A percentile compares a stretch with the other conserved stretches of the same genome.
Conservation (phyloP, 2,797 vertebrate genomes). For the Acanthurus tractus region DNA sequence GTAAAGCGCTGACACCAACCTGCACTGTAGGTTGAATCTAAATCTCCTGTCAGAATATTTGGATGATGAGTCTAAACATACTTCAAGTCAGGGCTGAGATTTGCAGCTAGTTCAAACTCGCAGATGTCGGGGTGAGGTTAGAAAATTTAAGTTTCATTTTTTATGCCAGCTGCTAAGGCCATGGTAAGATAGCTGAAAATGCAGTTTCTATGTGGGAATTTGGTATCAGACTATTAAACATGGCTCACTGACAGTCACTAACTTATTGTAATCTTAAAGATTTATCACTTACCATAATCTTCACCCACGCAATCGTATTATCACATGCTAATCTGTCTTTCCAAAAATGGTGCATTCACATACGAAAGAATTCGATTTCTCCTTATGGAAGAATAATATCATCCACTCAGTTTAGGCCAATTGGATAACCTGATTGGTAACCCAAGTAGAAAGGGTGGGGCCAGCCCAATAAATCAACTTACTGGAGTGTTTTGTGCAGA, state of each 20-base stretch:
- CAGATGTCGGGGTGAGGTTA: conserved; percentile 3
- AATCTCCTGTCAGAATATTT: conserved; percentile 23
- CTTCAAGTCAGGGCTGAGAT: conserved; percentile 6
- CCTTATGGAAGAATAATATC: conserved; percentile 62
- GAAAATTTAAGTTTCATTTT: neutral
- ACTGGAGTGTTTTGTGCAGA: conserved; percentile 72
- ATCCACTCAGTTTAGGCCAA: conserved; percentile 60
- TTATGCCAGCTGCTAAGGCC: conserved; percentile 4
- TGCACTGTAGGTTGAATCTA: conserved; percentile 17
- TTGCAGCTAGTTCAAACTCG: neutral
- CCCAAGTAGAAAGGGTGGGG: conserved; percentile 61
- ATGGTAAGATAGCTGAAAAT: conserved; percentile 11
- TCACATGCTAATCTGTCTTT: conserved; percentile 8
- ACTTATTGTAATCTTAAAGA: neutral
- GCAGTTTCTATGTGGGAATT: conserved; percentile 1
- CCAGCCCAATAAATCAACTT: conserved; percentile 75
- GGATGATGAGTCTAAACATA: conserved; percentile 13
- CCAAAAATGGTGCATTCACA: conserved; percentile 32
- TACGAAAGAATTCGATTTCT: conserved; percentile 42
- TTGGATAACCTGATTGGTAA: conserved; percentile 77
- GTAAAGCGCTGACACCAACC: conserved; percentile 18
- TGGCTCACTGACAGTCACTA: neutral
- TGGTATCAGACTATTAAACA: conserved; percentile 19
- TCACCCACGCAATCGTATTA: neutral
- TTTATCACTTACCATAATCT: conserved; percentile 9